Base-by-base conservation (phyloP, 92 coral and sea anemone genomes). In the Palythoa grandis region DNA sequence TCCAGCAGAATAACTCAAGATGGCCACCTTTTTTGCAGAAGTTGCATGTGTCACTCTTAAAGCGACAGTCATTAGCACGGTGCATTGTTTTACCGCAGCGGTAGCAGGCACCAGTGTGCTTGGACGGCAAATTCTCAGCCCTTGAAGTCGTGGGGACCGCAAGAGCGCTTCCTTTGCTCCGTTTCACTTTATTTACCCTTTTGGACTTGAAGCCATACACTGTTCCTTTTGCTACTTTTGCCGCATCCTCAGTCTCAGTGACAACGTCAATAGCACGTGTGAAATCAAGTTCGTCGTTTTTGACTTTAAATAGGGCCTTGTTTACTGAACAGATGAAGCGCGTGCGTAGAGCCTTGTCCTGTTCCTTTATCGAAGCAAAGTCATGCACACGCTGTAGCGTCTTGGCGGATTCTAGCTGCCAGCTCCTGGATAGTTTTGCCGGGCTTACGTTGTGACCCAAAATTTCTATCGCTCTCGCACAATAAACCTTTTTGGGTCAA, bases 391-490 rank as follows among this genome's bases (percentile, higher is more conserved):
- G 78, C 68, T 3, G 57, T 82, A 19, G 86, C 86, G 25, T 82
- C 83, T 10, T 82, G 86, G 16, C 86, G 86, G 24, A 82, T 82
- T 40, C 83, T 69, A 15, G 87, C 63, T 24, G 47, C 87, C n/a
- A 83, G 66, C 78, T 83, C 87, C 24, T 67, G 76, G 35, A 71
- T 23, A 37, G 29, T 61, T 40, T 82, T 60, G 7, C 76, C 74
- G 19, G 75, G 86, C 52, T 47, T 82, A 4, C 86, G 29, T 61
- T 7, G 69, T 65, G 11, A 22, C 20, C 76, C 76, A 82, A 25
- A 83, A 58, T 65, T 38, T 79, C 4, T 58, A 79, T 29, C 84
- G 84, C 71, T 79, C 84, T 63, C 84, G 84, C 15, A 79, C 85
- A 16, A 79, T 24, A 56, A 79, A 79, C 7, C 69, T 24, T 53